Percentiles rank a stretch among this genome's conserved stretches.
Evolutionary conservation across 35 echinoderm and acorn worm genomes (phyloP).

Genomic region (Anneissia japonica): DNA sequence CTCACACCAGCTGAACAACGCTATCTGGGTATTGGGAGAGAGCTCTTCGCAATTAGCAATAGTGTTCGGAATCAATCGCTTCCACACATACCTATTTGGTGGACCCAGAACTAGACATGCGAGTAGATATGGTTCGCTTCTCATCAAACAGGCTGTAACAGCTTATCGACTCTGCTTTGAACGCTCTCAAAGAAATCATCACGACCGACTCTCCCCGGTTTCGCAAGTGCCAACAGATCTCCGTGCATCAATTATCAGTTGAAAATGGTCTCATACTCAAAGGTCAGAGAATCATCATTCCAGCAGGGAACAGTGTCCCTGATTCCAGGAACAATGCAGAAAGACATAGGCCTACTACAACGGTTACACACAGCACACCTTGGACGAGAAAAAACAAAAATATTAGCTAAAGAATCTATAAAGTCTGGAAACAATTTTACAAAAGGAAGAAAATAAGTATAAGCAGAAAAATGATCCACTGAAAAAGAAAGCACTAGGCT

Average conservation of each 20-base stretch:
- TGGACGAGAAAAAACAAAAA: neutral
- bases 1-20: slow-evolving; percentile 29
- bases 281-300: neutral
- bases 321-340: neutral
- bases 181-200: neutral
- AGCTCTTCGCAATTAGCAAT: slow-evolving; percentile 32
- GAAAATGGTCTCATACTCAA: slow-evolving; percentile 10
- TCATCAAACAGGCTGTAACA: neutral
- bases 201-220: neutral
- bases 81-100: slow-evolving; percentile 18
- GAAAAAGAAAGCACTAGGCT: no score
- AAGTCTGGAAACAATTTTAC: no score
- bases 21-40: slow-evolving; percentile 15
- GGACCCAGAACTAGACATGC: slow-evolving; percentile 13
- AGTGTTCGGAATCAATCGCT: slow-evolving; percentile 15
- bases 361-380: neutral
- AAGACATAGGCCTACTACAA: neutral
- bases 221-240: slow-evolving; percentile 4
- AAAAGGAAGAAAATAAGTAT: no score
- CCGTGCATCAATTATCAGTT: slow-evolving; percentile 1
- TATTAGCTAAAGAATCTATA: no score
- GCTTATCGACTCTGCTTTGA: slow-evolving; percentile 1
- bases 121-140: slow-evolving; percentile 30
- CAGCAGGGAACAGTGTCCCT: no score
- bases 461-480: no score